These are phyloP conservation scores for Mallotus villosus DNA, from an alignment of 2,797 vertebrate species.

Conservation along the genomic window DNA sequence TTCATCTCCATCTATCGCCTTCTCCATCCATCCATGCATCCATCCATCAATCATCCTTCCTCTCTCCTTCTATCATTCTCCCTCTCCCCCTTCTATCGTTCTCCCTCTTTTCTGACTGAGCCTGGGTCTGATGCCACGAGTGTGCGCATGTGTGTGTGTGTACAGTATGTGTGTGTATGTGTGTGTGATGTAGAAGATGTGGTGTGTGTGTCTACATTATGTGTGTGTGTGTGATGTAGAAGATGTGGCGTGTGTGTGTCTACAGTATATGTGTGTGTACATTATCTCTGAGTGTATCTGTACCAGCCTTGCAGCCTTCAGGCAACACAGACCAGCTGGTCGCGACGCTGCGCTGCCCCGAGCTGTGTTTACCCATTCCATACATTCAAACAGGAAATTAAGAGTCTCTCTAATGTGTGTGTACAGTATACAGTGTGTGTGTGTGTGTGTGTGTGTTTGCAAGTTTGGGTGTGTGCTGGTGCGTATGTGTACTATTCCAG, in stretches of 20 bases:
- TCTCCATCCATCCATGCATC: not conserved
- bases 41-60: not conserved
- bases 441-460: slow-evolving; percentile 21
- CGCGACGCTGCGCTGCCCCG: slow-evolving; percentile 6
- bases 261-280: not conserved
- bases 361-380: slow-evolving; percentile 39
- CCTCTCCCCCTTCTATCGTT: not conserved
- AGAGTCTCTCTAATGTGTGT: slow-evolving; percentile 20
- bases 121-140: too few relatives aligned
- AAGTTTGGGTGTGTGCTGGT: slow-evolving; percentile 1
- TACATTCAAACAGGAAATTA: slow-evolving; percentile 46
- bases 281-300: not conserved
- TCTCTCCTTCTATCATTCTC: not conserved
- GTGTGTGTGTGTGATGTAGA: not conserved
- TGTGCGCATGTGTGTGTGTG: too few relatives aligned
- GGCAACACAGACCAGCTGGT: slow-evolving; percentile 26
- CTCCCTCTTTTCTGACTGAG: not conserved
- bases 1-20: not conserved
- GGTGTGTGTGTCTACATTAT: too few relatives aligned
- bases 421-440: slow-evolving; percentile 4
- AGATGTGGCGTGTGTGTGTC: not conserved
- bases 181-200: not conserved
- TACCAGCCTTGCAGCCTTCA: slow-evolving; percentile 7
- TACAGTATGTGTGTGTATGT: too few relatives aligned
- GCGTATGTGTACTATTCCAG: not conserved